These are phyloP conservation scores for Spermophilus dauricus DNA, from an alignment of 2,113 vertebrate genomes.

Conservation along the genomic window DNA sequence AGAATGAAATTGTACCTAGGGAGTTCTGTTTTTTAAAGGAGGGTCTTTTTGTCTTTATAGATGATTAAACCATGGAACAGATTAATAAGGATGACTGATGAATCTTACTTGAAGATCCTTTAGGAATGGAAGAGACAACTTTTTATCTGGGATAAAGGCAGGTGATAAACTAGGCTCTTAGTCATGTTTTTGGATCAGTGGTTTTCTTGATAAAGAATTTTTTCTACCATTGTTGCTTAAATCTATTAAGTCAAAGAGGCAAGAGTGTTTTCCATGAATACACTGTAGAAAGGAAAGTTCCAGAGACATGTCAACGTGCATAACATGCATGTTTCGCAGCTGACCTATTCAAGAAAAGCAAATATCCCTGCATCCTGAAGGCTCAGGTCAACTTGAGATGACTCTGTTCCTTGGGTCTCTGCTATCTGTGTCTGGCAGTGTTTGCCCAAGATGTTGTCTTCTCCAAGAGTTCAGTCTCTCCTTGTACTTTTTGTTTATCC, in stretches of 20 bases:
- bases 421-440: background rate
- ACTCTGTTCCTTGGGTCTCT: background rate
- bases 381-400: too few relatives aligned
- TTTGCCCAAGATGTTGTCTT: background rate
- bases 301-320: background rate
- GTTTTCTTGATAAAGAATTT: background rate
- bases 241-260: background rate
- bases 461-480: background rate
- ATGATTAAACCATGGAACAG: background rate
- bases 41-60: background rate
- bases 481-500: background rate
- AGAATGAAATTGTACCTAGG: background rate
- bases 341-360: background rate
- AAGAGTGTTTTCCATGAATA: background rate
- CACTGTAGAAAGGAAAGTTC: background rate
- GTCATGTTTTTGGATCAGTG: background rate
- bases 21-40: constrained; percentile 27
- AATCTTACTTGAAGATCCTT: constrained; percentile 21
- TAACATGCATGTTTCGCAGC: background rate
- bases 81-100: background rate
- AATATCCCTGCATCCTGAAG: background rate
- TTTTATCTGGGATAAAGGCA: background rate
- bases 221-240: background rate
- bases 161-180: background rate
- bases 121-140: background rate